Percentiles rank a stretch among this genome's conserved stretches.
Evolutionary conservation across 2,888 invertebrate genomes (phyloP).

Genomic region (Drosophila colorata): DNA sequence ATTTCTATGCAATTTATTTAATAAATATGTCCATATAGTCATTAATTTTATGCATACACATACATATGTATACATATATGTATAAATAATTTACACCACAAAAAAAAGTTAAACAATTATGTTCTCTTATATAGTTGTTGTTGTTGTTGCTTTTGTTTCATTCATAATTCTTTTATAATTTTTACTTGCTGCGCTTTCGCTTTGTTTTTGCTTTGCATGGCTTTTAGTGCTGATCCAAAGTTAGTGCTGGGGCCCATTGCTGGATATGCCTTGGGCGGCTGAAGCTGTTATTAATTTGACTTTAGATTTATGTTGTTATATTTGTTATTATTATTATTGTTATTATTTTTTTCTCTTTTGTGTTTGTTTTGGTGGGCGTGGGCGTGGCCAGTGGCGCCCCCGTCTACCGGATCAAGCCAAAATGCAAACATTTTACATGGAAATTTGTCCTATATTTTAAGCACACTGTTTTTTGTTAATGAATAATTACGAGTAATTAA

Average conservation of each 20-base stretch:
- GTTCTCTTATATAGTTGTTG: constrained; percentile 8
- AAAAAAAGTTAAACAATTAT: constrained; percentile 31
- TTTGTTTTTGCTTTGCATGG: constrained; percentile 26
- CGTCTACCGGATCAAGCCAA: constrained; percentile 52
- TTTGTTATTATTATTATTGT: not conserved
- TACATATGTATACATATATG: constrained; percentile 24
- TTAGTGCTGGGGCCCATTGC: constrained; percentile 46
- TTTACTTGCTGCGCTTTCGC: constrained; percentile 20
- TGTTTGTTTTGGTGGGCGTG: constrained; percentile 64
- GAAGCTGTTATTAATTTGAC: constrained; percentile 37
- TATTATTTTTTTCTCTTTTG: constrained; percentile 12
- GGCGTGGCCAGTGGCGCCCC: constrained; percentile 56
- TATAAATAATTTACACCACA: constrained; percentile 35
- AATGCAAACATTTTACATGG: constrained; percentile 27
- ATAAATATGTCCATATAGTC: constrained; percentile 71
- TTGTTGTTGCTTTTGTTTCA: not conserved
- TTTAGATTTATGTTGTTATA: not conserved
- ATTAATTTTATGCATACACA: constrained; percentile 49
- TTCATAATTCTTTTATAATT: constrained; percentile 12
- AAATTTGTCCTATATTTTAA: constrained; percentile 27
- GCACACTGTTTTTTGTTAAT: constrained; percentile 14
- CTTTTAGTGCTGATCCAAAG: constrained; percentile 51
- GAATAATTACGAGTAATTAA: constrained; percentile 9
- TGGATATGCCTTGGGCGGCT: constrained; percentile 47
- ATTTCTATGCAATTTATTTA: constrained; percentile 71